Evolutionary conservation across 2,113 vertebrate species (phyloP), one percentile per base, ranked within the genome.

Genomic region (Egretta garzetta): DNA sequence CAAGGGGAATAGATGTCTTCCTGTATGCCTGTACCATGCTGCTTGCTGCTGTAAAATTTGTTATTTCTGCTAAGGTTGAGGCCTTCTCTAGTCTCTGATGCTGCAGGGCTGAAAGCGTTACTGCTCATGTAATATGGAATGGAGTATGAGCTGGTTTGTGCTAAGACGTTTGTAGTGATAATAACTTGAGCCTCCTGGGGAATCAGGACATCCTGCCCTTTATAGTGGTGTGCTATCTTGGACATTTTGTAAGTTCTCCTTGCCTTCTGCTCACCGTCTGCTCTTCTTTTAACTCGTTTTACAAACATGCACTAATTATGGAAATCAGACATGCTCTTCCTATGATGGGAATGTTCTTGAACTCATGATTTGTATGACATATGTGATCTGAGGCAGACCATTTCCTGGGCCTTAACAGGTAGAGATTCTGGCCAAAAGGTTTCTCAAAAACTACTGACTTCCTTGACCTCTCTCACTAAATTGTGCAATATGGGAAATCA

Each of bases 161-260:
- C 90, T 67, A 71, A 92, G 82, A 80, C 41, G 55, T 74, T 86
- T 86, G 86, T 72, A 91, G 79, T 73, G 64, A 71, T 92, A 94
- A 93, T 92, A 91, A 88, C 75, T 93, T 80, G 67, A 84, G 90
- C 72, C 75, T 93, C 72, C 37, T 4, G 20, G 23, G 63, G 67
- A 79, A 86, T 72, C 43, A 60, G 90, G 92, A 58, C 84, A 80
- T 90, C 55, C 85, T 84, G 75, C 50, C 67, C 82, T 94, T 90
- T 75, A 68, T 75, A 68, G 77, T 82, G 27, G 0, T 84, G 45
- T 55, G n/a, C 79, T 63, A 8, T 80, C 82, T 86, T 70, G 93
- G 88, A 80, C 76, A 49, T 33, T 73, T 91, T 22, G 66, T 37
- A 92, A 43, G 35, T 55, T 92, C n/a, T 70, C 28, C 49, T 82